These are phyloP conservation scores for Centropristis striata DNA, from an alignment of 2,113 vertebrate species.

Conservation along the genomic window DNA sequence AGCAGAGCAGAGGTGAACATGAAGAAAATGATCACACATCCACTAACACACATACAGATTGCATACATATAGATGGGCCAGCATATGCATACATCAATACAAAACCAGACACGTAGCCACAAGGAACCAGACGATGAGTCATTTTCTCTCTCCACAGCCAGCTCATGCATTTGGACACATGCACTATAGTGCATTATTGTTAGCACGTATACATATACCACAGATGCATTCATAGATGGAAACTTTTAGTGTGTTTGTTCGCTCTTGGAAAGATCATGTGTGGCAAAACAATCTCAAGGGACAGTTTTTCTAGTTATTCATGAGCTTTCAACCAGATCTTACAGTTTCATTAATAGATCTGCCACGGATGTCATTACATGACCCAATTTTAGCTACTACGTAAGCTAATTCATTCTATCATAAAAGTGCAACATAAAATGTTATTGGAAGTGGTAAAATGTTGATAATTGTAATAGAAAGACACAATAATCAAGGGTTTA, in stretches of 20 bases:
- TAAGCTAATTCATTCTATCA: background rate
- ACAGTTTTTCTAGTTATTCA: background rate
- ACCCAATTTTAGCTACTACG: background rate
- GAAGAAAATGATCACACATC: background rate
- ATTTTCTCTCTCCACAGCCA: constrained; percentile 1
- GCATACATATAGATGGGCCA: background rate
- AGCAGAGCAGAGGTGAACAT: constrained; percentile 98
- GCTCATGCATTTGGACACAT: background rate
- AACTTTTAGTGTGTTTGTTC: background rate
- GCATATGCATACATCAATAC: background rate
- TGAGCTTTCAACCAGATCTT: background rate
- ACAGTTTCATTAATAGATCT: background rate
- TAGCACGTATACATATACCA: background rate
- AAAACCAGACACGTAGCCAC: background rate
- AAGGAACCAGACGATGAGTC: constrained; percentile 4
- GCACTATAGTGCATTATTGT: background rate
- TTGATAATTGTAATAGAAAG: background rate
- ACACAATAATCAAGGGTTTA: background rate
- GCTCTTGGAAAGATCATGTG: background rate
- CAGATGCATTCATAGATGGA: background rate
- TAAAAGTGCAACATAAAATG: background rate
- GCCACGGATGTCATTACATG: background rate
- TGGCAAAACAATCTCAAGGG: background rate
- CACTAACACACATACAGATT: background rate
- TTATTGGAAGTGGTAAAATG: background rate